Evolutionary conservation across 2,888 invertebrate genomes (phyloP).

Genomic region (Netelia inedita): DNA sequence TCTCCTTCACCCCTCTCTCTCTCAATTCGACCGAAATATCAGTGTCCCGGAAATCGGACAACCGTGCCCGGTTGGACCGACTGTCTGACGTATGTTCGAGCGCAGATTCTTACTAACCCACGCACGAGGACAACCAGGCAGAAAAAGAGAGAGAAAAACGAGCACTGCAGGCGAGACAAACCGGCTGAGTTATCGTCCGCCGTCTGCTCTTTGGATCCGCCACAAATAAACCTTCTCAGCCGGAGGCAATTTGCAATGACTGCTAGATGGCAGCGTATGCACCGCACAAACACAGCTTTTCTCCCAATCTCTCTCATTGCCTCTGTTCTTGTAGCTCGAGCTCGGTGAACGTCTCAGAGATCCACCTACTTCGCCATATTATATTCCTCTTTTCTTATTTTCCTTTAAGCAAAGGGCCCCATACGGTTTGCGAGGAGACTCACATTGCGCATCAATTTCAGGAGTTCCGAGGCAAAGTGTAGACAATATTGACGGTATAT

Average conservation of each 20-base stretch:
- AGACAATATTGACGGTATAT: slow-evolving; percentile 14
- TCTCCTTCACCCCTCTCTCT: slow-evolving; percentile 54
- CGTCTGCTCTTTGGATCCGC: slow-evolving; percentile 71
- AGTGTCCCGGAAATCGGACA: slow-evolving; percentile 68
- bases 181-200: slow-evolving; percentile 70
- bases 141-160: slow-evolving; percentile 20
- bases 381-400: slow-evolving; percentile 36
- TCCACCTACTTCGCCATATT: slow-evolving; percentile 14
- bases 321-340: background rate
- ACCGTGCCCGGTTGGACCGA: slow-evolving; percentile 59
- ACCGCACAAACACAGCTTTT: background rate
- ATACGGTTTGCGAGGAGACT: slow-evolving; percentile 33
- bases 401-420: slow-evolving; percentile 34
- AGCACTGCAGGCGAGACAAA: slow-evolving; percentile 66
- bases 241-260: slow-evolving; percentile 56
- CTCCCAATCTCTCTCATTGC: slow-evolving; percentile 6
- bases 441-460: slow-evolving; percentile 50
- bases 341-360: slow-evolving; percentile 42
- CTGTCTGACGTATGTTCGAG: slow-evolving; percentile 46
- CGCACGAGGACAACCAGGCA: slow-evolving; percentile 27
- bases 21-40: slow-evolving; percentile 70
- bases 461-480: slow-evolving; percentile 23
- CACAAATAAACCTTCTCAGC: slow-evolving; percentile 71
- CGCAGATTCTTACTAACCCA: slow-evolving; percentile 12
- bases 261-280: slow-evolving; percentile 33